These are phyloP conservation scores for Leguminivora glycinivorella DNA, from an alignment of 1,140 invertebrate genomes.

Conservation along the genomic window DNA sequence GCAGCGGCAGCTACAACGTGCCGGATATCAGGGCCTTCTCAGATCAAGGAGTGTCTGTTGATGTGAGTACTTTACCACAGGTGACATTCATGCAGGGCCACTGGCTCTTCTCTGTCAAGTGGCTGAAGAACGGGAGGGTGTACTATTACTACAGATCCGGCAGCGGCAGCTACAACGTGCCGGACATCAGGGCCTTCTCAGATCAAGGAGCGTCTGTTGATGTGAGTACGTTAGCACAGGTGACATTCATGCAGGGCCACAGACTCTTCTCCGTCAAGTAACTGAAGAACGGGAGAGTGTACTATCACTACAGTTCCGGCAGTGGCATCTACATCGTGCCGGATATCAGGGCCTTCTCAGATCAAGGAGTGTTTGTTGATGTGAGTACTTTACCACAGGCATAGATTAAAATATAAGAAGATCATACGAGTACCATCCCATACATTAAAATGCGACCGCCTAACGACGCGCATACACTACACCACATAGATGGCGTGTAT, in stretches of 20 bases:
- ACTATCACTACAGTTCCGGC: slow-evolving; percentile 80
- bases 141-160: slow-evolving; percentile 82
- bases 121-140: slow-evolving; percentile 88
- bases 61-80: slow-evolving; percentile 83
- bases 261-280: slow-evolving; percentile 89
- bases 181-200: slow-evolving; percentile 74
- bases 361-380: slow-evolving; percentile 82
- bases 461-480: no score
- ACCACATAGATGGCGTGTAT: no score
- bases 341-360: slow-evolving; percentile 75
- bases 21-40: slow-evolving; percentile 74
- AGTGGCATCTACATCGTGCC: slow-evolving; percentile 73
- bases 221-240: no score
- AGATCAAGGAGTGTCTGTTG: slow-evolving; percentile 81
- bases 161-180: slow-evolving; percentile 74
- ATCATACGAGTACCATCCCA: no score
- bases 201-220: slow-evolving; percentile 82
- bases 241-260: slow-evolving; percentile 81
- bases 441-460: no score
- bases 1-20: slow-evolving; percentile 74
- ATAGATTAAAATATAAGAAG: no score
- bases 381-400: no score
- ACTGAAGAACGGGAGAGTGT: slow-evolving; percentile 88
- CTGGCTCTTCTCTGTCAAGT: slow-evolving; percentile 87
- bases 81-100: slow-evolving; percentile 82